Evolutionary conservation across 2,888 invertebrate genomes (phyloP).

Genomic region (Drosophila pegasa): DNA sequence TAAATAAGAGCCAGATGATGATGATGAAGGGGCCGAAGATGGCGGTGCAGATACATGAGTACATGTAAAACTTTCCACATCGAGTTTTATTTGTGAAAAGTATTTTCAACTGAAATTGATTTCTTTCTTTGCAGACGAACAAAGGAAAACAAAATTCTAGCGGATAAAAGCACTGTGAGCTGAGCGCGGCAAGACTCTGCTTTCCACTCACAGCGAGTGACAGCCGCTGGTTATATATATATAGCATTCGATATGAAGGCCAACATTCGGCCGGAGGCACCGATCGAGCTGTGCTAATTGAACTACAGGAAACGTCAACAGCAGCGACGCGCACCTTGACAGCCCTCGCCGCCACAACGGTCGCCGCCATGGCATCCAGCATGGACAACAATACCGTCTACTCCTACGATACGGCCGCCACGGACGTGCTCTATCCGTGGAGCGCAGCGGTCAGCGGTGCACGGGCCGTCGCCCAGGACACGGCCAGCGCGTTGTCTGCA

Average conservation of each 20-base stretch:
- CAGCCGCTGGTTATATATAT: too few relatives aligned
- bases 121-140: slow-evolving; percentile 38
- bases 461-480: slow-evolving; percentile 36
- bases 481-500: slow-evolving; percentile 13
- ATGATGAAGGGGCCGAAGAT: background rate
- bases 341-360: slow-evolving; percentile 17
- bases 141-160: background rate
- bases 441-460: slow-evolving; percentile 50
- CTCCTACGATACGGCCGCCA: slow-evolving; percentile 44
- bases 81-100: slow-evolving; percentile 43
- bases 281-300: slow-evolving; percentile 42
- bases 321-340: slow-evolving; percentile 52
- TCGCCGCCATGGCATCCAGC: slow-evolving; percentile 55
- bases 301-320: slow-evolving; percentile 50
- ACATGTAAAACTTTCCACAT: slow-evolving; percentile 44
- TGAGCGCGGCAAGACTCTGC: background rate
- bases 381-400: slow-evolving; percentile 52
- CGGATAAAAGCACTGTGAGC: slow-evolving; percentile 29
- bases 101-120: slow-evolving; percentile 52
- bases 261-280: slow-evolving; percentile 18
- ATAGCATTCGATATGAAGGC: slow-evolving; percentile 14
- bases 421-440: slow-evolving; percentile 63
- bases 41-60: background rate
- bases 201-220: background rate
- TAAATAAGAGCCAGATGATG: slow-evolving; percentile 33